phyloP scores from a whole-genome alignment of 2,888 invertebrate species.

The Tetranychus piercei region DNA sequence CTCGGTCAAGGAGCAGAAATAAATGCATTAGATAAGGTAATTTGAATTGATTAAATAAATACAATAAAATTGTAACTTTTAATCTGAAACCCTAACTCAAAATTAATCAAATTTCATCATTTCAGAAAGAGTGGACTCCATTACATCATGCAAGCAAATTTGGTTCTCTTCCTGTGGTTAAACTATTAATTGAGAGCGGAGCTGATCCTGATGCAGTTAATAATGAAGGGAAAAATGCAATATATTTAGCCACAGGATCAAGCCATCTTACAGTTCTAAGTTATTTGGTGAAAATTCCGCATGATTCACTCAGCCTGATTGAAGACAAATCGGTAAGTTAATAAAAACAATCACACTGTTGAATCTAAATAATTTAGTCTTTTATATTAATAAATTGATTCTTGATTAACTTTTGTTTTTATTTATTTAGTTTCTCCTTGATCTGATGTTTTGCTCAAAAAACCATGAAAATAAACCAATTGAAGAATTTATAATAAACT shows the following conservation, averaged over 20 bases:
- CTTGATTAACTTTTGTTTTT: background rate
- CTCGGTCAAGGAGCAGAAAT: conserved; percentile 97
- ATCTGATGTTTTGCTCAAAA: conserved; percentile 92
- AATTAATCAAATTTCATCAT: background rate
- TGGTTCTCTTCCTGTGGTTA: conserved; percentile 87
- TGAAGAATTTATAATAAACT: conserved; percentile 91
- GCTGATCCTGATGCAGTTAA: background rate
- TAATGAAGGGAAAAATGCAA: background rate
- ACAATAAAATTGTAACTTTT: background rate
- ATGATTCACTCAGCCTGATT: conserved; percentile 89
- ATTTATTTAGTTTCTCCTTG: conserved; percentile 61
- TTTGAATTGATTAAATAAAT: background rate
- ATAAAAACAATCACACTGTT: background rate
- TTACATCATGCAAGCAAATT: conserved; percentile 77
- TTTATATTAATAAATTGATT: background rate
- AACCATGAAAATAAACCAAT: conserved; percentile 84
- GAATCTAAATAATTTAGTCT: no score
- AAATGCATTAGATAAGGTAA: conserved; percentile 73
- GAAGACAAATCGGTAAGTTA: conserved; percentile 63
- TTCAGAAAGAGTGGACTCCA: conserved; percentile 59
- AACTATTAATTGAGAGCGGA: conserved; percentile 40
- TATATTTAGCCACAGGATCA: background rate
- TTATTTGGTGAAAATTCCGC: conserved; percentile 88
- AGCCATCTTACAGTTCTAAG: conserved; percentile 82
- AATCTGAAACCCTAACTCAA: background rate